phyloP scores from a whole-genome alignment of 30 jellyfish, hydroid and myxozoan genomes.

The Clytia hemisphaerica region DNA sequence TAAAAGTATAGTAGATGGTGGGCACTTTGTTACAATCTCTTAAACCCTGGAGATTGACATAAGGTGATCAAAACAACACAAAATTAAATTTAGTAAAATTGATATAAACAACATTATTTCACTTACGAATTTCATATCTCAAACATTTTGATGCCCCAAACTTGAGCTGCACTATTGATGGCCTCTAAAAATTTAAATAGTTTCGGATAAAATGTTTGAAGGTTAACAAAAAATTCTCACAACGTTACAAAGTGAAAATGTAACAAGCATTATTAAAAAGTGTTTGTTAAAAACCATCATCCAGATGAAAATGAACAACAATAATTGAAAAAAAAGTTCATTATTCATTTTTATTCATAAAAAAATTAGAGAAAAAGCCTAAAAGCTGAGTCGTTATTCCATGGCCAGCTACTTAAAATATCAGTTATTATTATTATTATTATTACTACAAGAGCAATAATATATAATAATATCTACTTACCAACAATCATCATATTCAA shows the following conservation, averaged over 20 bases:
- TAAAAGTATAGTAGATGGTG: neutral
- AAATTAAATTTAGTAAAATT: neutral
- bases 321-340: too few relatives aligned
- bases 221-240: neutral
- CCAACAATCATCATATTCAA: conserved; percentile 84
- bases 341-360: neutral
- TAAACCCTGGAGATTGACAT: neutral
- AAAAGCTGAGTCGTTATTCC: too few relatives aligned
- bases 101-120: neutral
- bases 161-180: conserved; percentile 86
- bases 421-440: too few relatives aligned
- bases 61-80: neutral
- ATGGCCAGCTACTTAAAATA: too few relatives aligned
- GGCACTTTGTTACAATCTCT: neutral
- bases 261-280: neutral
- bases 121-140: conserved; percentile 95
- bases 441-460: neutral
- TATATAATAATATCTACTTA: conserved; percentile 12
- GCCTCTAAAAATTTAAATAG: conserved; percentile 51
- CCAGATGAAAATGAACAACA: too few relatives aligned
- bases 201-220: neutral
- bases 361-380: neutral
- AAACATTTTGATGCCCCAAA: conserved; percentile 94
- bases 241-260: neutral
- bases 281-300: too few relatives aligned